Evolutionary conservation across 64 coral and sea anemone genomes (phyloP), one percentile per base, ranked within the genome.

Genomic region (Dendronephthya gigantea): DNA sequence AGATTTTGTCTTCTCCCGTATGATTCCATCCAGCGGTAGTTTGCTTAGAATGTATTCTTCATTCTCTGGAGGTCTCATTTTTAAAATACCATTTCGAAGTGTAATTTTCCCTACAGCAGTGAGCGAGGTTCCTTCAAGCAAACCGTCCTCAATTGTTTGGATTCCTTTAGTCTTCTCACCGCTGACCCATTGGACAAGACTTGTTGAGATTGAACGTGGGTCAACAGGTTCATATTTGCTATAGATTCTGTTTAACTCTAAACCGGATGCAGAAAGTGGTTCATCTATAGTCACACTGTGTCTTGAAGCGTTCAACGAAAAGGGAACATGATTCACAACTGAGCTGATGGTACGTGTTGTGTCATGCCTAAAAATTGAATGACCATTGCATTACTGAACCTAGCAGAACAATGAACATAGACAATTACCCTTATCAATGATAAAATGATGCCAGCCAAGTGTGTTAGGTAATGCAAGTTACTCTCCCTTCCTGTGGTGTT

Each of bases 91-190:
- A 55, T 92, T 86, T 14, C 74, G 65, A 29, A 98, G 45, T 2
- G 76, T 90, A 22, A 98, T 76, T 66, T 93, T 87, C 9, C 95
- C 95, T 41, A 98, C 87, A 13, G 89, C 95, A n/a, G 91, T 89
- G 9, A 98, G 55, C 47, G 92, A 89, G 45, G 92, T 93, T 85
- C 92, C 92, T 39, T 91, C 87, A 32, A 88, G 87, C 32, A 98
- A 30, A 79, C 91, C 90, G 34, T 92, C 87, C 47, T 98, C 95
- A 2, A 98, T 41, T 35, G 95, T 92, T 66, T 93, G 95, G 82
- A 93, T 93, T 25, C 95, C 95, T 79, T 98, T 98, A 5, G 91
- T 98, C 49, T 98, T 98, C 23, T 98, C 92, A 39, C 95, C 95
- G 83, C 81, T 93, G 40, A 85, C 95, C 95, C 95, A 98, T 50